Conservation (phyloP, 2,797 vertebrate genomes). For the Thunnus albacares region DNA sequence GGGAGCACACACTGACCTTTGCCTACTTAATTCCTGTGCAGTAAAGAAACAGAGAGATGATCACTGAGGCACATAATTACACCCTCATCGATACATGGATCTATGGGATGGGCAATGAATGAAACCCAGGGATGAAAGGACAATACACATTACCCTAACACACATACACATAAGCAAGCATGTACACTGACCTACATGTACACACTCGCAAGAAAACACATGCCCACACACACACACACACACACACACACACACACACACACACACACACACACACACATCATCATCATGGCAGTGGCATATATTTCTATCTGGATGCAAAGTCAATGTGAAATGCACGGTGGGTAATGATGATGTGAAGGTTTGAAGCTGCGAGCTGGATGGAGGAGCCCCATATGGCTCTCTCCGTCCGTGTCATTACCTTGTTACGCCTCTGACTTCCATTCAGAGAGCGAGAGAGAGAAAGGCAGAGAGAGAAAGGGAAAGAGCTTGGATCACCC, state of each 20-base stretch:
- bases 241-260: slow-evolving; percentile 33
- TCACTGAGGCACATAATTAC: slow-evolving; percentile 89
- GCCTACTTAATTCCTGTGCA: slow-evolving; percentile 88
- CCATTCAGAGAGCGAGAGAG: slow-evolving; percentile 88
- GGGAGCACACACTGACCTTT: slow-evolving; percentile 86
- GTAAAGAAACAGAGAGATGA: slow-evolving; percentile 87
- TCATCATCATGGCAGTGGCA: slow-evolving; percentile 57
- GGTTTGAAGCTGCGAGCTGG: slow-evolving; percentile 72
- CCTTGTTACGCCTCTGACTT: slow-evolving; percentile 99
- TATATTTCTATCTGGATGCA: slow-evolving; percentile 81
- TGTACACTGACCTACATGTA: slow-evolving; percentile 53
- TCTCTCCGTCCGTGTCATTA: slow-evolving; percentile 99
- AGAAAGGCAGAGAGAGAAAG: slow-evolving; percentile 56
- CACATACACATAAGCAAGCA: slow-evolving; percentile 34
- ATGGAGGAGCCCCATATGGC: slow-evolving; percentile 97
- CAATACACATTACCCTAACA: slow-evolving; percentile 73
- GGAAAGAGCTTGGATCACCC: slow-evolving; percentile 88
- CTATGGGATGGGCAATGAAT: slow-evolving; percentile 80
- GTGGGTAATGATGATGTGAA: slow-evolving; percentile 86
- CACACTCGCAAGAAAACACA: slow-evolving; percentile 62
- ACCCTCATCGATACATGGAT: slow-evolving; percentile 88
- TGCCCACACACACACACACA: slow-evolving; percentile 41
- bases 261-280: slow-evolving; percentile 21
- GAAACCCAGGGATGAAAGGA: slow-evolving; percentile 81
- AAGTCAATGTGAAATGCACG: slow-evolving; percentile 85